Percentiles rank a stretch among this genome's conserved stretches.
These are phyloP conservation scores for Paracanthobrama guichenoti DNA, from an alignment of 2,113 vertebrate species.

Conservation along the genomic window DNA sequence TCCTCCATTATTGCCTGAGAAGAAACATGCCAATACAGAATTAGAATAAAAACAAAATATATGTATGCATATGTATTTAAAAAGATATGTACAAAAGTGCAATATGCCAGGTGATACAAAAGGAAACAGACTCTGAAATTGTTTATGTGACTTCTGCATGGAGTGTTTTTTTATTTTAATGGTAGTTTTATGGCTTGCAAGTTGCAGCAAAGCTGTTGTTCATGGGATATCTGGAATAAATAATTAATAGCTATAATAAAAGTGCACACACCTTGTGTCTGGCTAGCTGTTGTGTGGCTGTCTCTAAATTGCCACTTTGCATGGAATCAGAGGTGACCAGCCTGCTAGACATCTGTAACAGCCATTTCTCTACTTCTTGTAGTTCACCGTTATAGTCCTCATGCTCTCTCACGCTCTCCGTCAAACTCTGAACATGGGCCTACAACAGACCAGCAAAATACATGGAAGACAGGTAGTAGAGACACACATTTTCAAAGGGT, in stretches of 20 bases:
- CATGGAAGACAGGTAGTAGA: background rate
- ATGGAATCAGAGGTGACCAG: slow-evolving; percentile 87
- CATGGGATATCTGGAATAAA: background rate
- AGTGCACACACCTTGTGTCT: slow-evolving; percentile 85
- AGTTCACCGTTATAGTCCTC: slow-evolving; percentile 88
- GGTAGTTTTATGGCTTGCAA: background rate
- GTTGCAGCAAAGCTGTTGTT: background rate
- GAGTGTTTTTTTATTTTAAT: background rate
- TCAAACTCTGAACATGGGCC: slow-evolving; percentile 80
- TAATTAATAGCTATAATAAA: background rate
- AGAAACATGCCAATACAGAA: slow-evolving; percentile 5
- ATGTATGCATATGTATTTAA: background rate
- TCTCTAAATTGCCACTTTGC: slow-evolving; percentile 83
- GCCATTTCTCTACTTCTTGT: slow-evolving; percentile 94
- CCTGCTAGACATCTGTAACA: slow-evolving; percentile 94
- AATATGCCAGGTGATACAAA: background rate
- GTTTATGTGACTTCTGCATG: background rate
- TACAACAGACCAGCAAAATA: slow-evolving; percentile 58
- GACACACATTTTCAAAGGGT: background rate
- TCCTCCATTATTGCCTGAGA: slow-evolving; percentile 96
- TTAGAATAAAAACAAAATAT: background rate
- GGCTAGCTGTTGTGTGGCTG: slow-evolving; percentile 90
- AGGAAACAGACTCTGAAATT: background rate
- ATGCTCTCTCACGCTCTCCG: slow-evolving; percentile 87
- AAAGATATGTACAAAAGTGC: background rate